A percentile compares a stretch with the other conserved stretches of the same genome.
phyloP scores from a whole-genome alignment of 1,140 invertebrate species.

The Trichonephila clavata region DNA sequence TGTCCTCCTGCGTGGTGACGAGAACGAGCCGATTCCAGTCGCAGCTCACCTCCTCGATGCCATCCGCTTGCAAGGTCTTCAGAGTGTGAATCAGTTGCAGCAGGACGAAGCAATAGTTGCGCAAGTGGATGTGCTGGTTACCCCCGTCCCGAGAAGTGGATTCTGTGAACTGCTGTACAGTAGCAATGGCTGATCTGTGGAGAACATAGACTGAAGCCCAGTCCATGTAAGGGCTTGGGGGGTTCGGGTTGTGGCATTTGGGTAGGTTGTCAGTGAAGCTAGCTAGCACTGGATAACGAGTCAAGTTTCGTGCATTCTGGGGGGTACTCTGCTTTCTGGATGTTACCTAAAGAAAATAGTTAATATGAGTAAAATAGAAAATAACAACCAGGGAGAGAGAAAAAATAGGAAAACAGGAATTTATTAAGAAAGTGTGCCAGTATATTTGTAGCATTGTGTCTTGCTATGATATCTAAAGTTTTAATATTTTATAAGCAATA shows the following conservation, averaged over 20 bases:
- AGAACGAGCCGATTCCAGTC: constrained; percentile 84
- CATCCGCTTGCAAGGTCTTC: constrained; percentile 91
- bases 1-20: constrained; percentile 82
- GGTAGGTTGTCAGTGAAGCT: constrained; percentile 58
- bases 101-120: constrained; percentile 82
- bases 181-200: not conserved
- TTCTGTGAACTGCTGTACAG: not conserved
- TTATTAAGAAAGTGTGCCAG: no score
- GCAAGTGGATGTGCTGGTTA: constrained; percentile 58
- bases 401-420: no score
- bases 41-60: constrained; percentile 88
- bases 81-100: constrained; percentile 88
- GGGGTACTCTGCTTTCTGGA: constrained; percentile 36
- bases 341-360: constrained; percentile 18
- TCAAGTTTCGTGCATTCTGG: not conserved
- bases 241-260: not conserved
- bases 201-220: constrained; percentile 51
- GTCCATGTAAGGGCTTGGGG: not conserved
- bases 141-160: not conserved
- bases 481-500: no score
- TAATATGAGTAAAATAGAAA: no score
- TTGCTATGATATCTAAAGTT: no score
- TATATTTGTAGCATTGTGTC: no score
- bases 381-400: no score
- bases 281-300: constrained; percentile 79